Conservation (phyloP, 2,113 vertebrate genomes). For the Tragelaphus strepsiceros region DNA sequence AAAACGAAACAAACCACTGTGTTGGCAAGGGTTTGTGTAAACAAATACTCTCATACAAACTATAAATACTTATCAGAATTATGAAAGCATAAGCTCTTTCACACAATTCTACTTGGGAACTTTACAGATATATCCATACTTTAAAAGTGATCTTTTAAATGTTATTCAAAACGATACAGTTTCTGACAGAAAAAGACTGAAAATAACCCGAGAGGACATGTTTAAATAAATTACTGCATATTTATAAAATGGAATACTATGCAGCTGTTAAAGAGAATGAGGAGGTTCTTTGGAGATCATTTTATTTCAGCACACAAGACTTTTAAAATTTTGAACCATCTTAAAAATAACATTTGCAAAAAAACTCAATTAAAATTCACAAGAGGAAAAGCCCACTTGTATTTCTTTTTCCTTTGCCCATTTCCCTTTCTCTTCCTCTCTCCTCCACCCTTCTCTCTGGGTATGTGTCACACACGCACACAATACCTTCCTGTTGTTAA, state of each 20-base stretch:
- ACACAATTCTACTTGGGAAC: neutral
- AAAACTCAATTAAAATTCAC: neutral
- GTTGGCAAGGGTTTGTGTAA: neutral
- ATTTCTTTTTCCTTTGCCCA: neutral
- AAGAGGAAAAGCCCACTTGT: neutral
- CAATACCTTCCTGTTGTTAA: neutral
- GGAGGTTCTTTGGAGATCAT: neutral
- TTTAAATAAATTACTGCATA: slow-evolving; percentile 2
- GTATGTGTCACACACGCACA: neutral
- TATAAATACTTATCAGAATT: slow-evolving; percentile 36
- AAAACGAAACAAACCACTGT: neutral
- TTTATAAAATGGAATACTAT: neutral
- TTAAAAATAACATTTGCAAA: neutral
- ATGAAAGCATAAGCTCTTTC: neutral
- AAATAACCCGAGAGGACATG: neutral
- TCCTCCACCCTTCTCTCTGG: neutral
- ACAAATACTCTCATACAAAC: neutral
- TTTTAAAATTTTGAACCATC: neutral
- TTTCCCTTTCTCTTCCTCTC: too few relatives aligned
- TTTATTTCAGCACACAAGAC: neutral
- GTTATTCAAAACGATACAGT: neutral
- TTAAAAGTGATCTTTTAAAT: neutral
- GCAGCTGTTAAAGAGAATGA: neutral
- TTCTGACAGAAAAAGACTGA: neutral
- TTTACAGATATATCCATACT: neutral